Evolutionary conservation across 2,888 invertebrate genomes (phyloP).

Genomic region (Athalia circularis): DNA sequence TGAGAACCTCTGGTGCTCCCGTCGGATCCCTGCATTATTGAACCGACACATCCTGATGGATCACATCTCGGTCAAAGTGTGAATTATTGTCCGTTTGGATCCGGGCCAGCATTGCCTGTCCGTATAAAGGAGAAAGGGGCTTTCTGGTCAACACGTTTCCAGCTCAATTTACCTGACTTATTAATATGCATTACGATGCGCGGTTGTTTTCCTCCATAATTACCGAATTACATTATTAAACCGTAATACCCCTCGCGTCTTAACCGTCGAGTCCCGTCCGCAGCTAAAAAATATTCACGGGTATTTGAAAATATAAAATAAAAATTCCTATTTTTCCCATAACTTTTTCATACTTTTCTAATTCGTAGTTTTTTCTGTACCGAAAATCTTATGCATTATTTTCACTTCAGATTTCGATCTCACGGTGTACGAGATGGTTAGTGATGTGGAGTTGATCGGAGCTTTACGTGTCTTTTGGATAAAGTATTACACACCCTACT

Average conservation of each 20-base stretch:
- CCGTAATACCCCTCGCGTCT: conserved; percentile 14
- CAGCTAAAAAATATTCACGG: no score
- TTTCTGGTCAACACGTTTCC: conserved; percentile 1
- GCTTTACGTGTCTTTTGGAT: no score
- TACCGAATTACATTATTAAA: conserved; percentile 31
- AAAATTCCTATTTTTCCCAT: no score
- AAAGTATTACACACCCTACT: no score
- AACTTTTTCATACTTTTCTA: no score
- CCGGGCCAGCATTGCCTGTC: background rate
- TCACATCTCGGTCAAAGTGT: conserved; percentile 26
- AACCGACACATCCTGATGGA: conserved; percentile 29
- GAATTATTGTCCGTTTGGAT: conserved; percentile 3
- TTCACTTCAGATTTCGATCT: no score
- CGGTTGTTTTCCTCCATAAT: conserved; percentile 30
- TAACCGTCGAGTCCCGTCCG: background rate
- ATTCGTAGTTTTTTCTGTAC: no score
- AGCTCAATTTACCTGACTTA: conserved; percentile 13
- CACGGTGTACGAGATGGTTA: no score
- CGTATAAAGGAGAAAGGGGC: background rate
- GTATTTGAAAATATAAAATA: no score
- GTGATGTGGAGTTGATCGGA: no score
- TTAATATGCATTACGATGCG: conserved; percentile 28
- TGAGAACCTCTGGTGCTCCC: conserved; percentile 7
- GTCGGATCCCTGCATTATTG: conserved; percentile 9
- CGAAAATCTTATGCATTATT: no score